phyloP scores from a whole-genome alignment of 2,113 vertebrate genomes.

The Neogale vison region DNA sequence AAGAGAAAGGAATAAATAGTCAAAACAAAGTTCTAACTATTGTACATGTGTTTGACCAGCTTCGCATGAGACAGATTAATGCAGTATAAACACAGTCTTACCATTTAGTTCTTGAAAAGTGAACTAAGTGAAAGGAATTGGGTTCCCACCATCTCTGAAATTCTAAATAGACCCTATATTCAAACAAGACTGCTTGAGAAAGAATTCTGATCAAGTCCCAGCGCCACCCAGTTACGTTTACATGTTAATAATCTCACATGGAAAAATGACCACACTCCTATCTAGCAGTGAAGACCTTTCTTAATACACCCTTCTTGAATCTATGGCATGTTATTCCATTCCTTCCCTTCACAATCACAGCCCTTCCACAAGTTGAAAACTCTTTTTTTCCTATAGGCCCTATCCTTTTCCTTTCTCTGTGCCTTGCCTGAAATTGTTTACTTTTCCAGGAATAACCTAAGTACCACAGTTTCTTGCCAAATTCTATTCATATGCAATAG shows the following conservation, averaged over 20 bases:
- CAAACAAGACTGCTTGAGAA: neutral
- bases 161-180: neutral
- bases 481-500: neutral
- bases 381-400: neutral
- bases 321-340: neutral
- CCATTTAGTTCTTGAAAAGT: neutral
- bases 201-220: neutral
- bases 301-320: neutral
- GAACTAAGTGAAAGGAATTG: neutral
- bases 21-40: neutral
- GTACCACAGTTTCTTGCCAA: neutral
- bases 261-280: neutral
- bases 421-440: neutral
- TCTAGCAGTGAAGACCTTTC: neutral
- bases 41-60: neutral
- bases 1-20: neutral
- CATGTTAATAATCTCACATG: neutral
- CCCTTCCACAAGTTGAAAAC: too few species aligned
- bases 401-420: neutral
- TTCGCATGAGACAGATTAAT: neutral
- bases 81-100: neutral
- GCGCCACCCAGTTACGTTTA: neutral
- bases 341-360: neutral
- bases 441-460: conserved; percentile 13
- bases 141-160: neutral